Percentiles rank a stretch among this genome's conserved stretches.
Evolutionary conservation across 2,888 invertebrate species (phyloP).

Genomic region (Corythucha ciliata): DNA sequence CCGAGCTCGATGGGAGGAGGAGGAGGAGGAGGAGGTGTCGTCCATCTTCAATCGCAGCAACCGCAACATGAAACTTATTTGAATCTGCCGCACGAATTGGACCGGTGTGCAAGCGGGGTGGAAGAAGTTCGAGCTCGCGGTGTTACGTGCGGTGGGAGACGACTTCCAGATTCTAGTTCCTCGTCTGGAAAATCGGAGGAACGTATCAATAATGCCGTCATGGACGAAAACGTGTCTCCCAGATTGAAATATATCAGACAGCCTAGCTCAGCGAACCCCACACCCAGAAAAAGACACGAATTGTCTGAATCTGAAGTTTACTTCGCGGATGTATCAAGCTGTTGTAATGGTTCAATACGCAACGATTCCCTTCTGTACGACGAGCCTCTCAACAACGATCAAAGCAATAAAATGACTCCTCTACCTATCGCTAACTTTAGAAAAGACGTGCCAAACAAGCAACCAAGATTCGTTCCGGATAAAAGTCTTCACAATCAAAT

Average conservation of each 20-base stretch:
- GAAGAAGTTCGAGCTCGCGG: slow-evolving; percentile 17
- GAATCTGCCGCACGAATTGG: slow-evolving; percentile 14
- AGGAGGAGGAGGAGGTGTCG: no score
- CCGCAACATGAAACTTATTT: slow-evolving; percentile 22
- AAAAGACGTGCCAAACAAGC: slow-evolving; percentile 23
- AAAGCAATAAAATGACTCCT: slow-evolving; percentile 17
- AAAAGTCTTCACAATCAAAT: slow-evolving; percentile 21
- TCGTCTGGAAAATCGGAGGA: slow-evolving; percentile 24
- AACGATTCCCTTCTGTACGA: slow-evolving; percentile 51
- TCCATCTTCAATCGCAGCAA: slow-evolving; percentile 13
- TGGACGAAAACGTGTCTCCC: slow-evolving; percentile 38
- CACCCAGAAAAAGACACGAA: slow-evolving; percentile 43
- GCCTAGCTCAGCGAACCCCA: neutral
- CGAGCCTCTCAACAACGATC: slow-evolving; percentile 44
- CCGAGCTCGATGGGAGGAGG: no score
- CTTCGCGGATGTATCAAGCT: slow-evolving; percentile 70
- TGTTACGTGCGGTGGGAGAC: slow-evolving; percentile 3
- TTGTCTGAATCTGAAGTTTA: slow-evolving; percentile 73
- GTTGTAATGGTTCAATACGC: slow-evolving; percentile 62
- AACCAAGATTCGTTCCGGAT: slow-evolving; percentile 26
- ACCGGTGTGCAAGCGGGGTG: slow-evolving; percentile 8
- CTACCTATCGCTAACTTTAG: slow-evolving; percentile 10
- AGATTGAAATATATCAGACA: slow-evolving; percentile 44
- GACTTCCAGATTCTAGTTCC: slow-evolving; percentile 22
- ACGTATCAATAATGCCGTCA: slow-evolving; percentile 5